phyloP scores from a whole-genome alignment of 1,140 invertebrate genomes.

The Drosophila willistoni region DNA sequence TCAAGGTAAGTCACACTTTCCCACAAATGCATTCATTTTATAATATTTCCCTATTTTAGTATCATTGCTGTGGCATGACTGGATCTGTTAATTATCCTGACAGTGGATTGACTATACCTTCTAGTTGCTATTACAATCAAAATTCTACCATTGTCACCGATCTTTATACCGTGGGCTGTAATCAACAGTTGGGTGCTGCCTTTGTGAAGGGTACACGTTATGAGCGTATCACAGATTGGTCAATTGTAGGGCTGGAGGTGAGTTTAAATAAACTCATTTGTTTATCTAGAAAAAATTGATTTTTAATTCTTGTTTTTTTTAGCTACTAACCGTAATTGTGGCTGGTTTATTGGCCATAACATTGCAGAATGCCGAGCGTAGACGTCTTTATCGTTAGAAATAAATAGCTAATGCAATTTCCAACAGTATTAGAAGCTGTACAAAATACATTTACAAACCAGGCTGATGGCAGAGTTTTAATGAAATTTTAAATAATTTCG shows the following conservation, averaged over 20 bases:
- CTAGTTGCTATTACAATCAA: slow-evolving; percentile 70
- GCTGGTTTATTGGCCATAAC: slow-evolving; percentile 71
- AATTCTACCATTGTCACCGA: slow-evolving; percentile 54
- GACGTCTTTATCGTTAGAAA: slow-evolving; percentile 56
- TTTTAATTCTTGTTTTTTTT: neutral
- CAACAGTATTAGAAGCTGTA: slow-evolving; percentile 53
- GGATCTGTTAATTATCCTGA: slow-evolving; percentile 61
- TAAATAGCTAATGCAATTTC: neutral
- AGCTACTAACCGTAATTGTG: slow-evolving; percentile 60
- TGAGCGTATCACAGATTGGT: slow-evolving; percentile 71
- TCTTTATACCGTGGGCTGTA: slow-evolving; percentile 61
- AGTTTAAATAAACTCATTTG: neutral
- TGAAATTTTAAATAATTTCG: neutral
- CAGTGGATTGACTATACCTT: slow-evolving; percentile 55
- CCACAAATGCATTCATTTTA: neutral
- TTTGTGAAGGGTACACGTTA: slow-evolving; percentile 60
- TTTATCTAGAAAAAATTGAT: too few species aligned
- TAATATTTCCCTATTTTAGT: slow-evolving; percentile 39
- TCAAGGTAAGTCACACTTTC: slow-evolving; percentile 51
- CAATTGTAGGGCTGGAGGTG: slow-evolving; percentile 73
- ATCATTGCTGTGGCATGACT: slow-evolving; percentile 72
- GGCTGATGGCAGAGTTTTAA: neutral
- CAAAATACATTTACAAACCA: slow-evolving; percentile 18
- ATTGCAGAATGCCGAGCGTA: slow-evolving; percentile 65
- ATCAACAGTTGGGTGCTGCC: slow-evolving; percentile 42